Evolutionary conservation across 2,797 vertebrate species (phyloP).

Genomic region (Sebastes nivosus): DNA sequence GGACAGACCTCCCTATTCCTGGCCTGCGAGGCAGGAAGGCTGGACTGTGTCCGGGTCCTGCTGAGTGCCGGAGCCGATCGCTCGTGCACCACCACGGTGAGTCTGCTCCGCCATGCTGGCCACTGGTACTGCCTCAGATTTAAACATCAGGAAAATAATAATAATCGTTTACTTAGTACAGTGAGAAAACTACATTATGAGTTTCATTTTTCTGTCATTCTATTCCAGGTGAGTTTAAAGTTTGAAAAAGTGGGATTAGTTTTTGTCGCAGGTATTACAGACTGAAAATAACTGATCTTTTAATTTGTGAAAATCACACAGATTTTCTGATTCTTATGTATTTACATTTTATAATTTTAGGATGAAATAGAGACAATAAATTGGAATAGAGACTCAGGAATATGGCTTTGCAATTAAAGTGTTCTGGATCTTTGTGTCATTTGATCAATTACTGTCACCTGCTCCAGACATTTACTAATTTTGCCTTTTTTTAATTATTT

Average conservation of each 20-base stretch:
- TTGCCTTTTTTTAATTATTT: neutral
- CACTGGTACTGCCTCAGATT: neutral
- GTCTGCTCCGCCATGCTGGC: constrained; percentile 46
- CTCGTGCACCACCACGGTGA: constrained; percentile 84
- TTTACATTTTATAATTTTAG: no score
- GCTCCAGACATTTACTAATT: neutral
- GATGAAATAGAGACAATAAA: neutral
- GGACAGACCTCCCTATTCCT: constrained; percentile 90
- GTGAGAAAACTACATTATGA: accelerated
- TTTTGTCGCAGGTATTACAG: neutral
- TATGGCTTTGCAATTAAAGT: neutral
- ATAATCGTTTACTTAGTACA: neutral
- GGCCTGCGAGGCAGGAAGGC: constrained; percentile 88
- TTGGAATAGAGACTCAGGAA: neutral
- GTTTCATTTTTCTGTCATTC: neutral
- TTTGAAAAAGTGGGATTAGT: neutral
- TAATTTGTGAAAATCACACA: neutral
- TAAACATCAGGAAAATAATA: neutral
- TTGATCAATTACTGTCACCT: neutral
- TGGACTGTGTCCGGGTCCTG: constrained; percentile 86
- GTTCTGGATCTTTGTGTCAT: neutral
- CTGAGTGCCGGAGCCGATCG: constrained; percentile 87
- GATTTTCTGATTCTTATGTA: neutral
- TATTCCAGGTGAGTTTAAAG: neutral
- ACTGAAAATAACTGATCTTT: neutral